Conservation (phyloP, 2,113 vertebrate genomes). For the Dolichotis patagonum region DNA sequence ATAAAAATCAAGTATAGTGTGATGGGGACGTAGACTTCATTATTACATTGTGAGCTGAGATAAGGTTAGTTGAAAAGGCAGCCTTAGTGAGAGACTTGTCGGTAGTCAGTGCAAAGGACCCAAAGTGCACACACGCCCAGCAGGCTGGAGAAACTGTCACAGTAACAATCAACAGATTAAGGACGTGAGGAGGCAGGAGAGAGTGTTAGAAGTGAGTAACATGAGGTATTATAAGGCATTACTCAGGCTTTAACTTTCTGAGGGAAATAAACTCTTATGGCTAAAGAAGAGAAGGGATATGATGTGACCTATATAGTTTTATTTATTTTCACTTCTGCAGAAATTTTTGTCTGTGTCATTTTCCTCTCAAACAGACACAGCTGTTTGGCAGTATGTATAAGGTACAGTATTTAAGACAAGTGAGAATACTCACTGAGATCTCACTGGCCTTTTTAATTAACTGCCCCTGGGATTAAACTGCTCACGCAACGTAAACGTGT, state of each 20-base stretch:
- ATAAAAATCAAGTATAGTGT: rapidly evolving
- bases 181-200: neutral
- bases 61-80: neutral
- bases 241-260: neutral
- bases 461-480: neutral
- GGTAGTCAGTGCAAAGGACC: neutral
- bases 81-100: neutral
- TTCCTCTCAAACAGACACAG: neutral
- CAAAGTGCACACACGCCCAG: neutral
- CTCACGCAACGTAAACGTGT: neutral
- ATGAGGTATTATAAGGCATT: neutral
- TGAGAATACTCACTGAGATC: neutral
- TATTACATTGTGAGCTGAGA: neutral
- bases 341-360: neutral
- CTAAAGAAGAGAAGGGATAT: neutral
- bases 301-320: neutral
- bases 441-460: neutral
- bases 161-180: neutral
- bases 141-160: neutral
- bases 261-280: neutral
- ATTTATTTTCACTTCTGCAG: neutral
- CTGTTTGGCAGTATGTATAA: neutral
- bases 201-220: neutral
- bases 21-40: neutral
- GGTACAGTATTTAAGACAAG: neutral